Base-by-base conservation (phyloP, 37 sponge, comb jelly and placozoan species). In the Petrosia ficiformis region DNA sequence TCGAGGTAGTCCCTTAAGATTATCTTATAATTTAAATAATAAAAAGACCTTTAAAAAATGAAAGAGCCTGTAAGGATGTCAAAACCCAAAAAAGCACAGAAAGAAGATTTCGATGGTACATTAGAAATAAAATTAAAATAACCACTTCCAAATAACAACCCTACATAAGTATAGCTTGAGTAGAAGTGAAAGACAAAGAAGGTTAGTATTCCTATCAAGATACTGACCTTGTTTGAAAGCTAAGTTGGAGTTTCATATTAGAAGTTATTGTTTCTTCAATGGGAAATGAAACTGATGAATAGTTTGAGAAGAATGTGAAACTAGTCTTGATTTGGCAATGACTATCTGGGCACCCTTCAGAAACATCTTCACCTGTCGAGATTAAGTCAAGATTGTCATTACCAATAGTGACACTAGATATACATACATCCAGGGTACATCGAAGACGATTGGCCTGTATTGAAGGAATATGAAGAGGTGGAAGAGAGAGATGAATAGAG, bases 291-390 rank as follows among this genome's bases (percentile, higher is more conserved):
- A 73, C 26, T 33, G 3, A 66, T 10, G 37, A 25, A 24, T 6
- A 42, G 1, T 32, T 28, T 21, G 21, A 32, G 28, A n/a, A 10
- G 52, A 31, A 54, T 31, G 90, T 89, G 35, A 84, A 59, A 52
- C 81, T 75, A 39, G 81, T 66, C 0, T 38, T 33, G 19, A 64
- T 42, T 4, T n/a, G 70, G 39, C 90, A 89, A 26, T 89, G 89
- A 32, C 48, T 1, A 16, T 8, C 59, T 57, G 90, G 77, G 42
- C 90, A 89, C 26, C 81, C 81, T 10, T 34, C 19, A 10, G 24
- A 29, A 4, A 89, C 80, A 34, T 30, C 44, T 2, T 59, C 1
- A 44, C 44, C 52, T 29, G 72, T 77, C 14, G 37, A 32, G 8
- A 57, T 26, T 40, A 89, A 68, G 26, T 68, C 52, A 58, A 80